Evolutionary conservation across 2,888 invertebrate species (phyloP), one percentile per base, ranked within the genome.

Genomic region (Pterostichus madidus): DNA sequence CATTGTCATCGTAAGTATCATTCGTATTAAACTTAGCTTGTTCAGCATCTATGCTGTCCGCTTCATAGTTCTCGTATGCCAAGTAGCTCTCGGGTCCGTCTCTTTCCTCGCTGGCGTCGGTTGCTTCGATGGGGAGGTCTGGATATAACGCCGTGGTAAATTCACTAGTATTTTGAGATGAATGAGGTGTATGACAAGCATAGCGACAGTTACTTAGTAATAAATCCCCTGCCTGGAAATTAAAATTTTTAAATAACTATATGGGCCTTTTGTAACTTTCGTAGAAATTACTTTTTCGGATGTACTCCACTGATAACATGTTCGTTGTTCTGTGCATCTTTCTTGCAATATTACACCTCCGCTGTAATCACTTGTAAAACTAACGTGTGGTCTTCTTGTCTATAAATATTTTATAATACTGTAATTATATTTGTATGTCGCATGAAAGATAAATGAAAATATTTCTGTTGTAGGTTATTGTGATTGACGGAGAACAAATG

Each of bases 311-410:
- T 92, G 91, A 87, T 94, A 93, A 87, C 96, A 96, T 2, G 92
- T 92, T 87, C 92, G 92, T 83, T 93, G 93, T 85, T 92, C 92
- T 24, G 92, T 92, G 88, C 95, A 95, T 68, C 94, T 92, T 88
- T 95, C 94, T 89, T 96, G 95, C 87, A 94, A 92, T 68, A 96
- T 92, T 71, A 93, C 92, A 0, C 95, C 95, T 44, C 95, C 95
- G 81, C 92, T 90, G 39, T 91, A 91, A 87, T 95, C 93, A 89
- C 96, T 96, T 87, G 93, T 93, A 87, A 96, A 96, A 86, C 93
- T 92, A 2, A 96, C 93, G 53, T 91, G 90, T 2, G 95, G 94
- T 84, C 92, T 91, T 46, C 92, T 90, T 76, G 92, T 91, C 91
- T 93, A 87, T 76, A 83, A 85, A 84, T 83, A 24, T 35, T 64